Evolutionary conservation across 2,113 vertebrate genomes (phyloP).

Genomic region (Ceyx margarethae): DNA sequence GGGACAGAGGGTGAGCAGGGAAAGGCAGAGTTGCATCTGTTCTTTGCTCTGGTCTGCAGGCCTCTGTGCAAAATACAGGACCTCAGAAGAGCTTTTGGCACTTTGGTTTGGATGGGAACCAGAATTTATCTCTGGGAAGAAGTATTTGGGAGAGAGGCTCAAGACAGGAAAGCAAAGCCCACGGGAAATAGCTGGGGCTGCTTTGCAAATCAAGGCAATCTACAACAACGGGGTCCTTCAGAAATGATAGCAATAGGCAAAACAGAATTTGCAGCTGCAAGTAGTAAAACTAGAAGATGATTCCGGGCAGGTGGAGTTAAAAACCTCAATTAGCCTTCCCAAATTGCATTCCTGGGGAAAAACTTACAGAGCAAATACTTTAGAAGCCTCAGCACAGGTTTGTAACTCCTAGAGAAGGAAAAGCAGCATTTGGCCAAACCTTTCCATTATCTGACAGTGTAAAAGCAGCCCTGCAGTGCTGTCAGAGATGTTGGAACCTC

Average conservation of each 20-base stretch:
- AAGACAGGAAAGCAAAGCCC: background rate
- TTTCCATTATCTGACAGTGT: slow-evolving; percentile 4
- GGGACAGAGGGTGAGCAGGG: background rate
- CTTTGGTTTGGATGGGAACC: background rate
- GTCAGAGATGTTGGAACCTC: background rate
- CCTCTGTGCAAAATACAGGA: background rate
- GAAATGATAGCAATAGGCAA: background rate
- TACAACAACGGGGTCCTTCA: background rate
- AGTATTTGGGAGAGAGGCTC: background rate
- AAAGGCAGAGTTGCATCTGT: background rate
- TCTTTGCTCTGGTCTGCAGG: background rate
- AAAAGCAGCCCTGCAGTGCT: background rate
- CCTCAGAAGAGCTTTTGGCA: background rate
- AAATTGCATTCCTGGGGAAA: background rate
- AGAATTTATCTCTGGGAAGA: background rate
- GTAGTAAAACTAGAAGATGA: background rate
- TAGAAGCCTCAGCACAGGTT: background rate
- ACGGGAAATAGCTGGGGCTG: background rate
- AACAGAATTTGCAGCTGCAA: background rate
- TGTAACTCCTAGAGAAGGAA: slow-evolving; percentile 12
- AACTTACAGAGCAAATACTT: background rate
- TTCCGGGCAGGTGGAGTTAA: background rate
- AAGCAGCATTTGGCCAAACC: background rate
- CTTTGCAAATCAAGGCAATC: background rate
- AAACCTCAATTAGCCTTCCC: slow-evolving; percentile 27